phyloP scores from a whole-genome alignment of 2,113 vertebrate genomes.

The Chauna torquata region DNA sequence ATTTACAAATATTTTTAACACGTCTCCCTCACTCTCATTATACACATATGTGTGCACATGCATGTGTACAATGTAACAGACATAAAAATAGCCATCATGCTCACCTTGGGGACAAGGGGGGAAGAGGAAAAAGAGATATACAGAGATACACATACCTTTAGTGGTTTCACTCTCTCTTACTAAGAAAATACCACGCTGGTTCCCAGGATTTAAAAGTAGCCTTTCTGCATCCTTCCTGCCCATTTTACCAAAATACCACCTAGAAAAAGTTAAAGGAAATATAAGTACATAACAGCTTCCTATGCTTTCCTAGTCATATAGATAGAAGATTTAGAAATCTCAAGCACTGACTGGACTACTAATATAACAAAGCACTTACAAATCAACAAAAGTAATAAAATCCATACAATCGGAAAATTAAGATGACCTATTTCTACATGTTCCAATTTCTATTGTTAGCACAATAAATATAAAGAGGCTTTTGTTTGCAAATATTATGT shows the following conservation, averaged over 20 bases:
- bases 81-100: not conserved
- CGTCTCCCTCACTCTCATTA: not conserved
- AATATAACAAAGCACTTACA: not conserved
- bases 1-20: not conserved
- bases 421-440: not conserved
- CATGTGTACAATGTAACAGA: not conserved
- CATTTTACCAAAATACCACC: slow-evolving; percentile 99
- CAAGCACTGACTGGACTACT: not conserved
- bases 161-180: slow-evolving; percentile 98
- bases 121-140: not conserved
- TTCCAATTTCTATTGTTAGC: not conserved
- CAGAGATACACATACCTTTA: slow-evolving; percentile 86
- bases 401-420: not conserved
- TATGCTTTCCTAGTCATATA: not conserved
- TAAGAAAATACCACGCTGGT: slow-evolving; percentile 93
- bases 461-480: not conserved
- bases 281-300: not conserved
- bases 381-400: not conserved
- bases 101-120: not conserved
- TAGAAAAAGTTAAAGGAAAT: slow-evolving; percentile 65
- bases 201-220: slow-evolving; percentile 92
- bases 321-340: not conserved
- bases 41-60: not conserved
- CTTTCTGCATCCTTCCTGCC: slow-evolving; percentile 97
- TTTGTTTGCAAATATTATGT: not conserved